phyloP scores from a whole-genome alignment of 2,797 vertebrate genomes.

The Sebastes taczanowskii region DNA sequence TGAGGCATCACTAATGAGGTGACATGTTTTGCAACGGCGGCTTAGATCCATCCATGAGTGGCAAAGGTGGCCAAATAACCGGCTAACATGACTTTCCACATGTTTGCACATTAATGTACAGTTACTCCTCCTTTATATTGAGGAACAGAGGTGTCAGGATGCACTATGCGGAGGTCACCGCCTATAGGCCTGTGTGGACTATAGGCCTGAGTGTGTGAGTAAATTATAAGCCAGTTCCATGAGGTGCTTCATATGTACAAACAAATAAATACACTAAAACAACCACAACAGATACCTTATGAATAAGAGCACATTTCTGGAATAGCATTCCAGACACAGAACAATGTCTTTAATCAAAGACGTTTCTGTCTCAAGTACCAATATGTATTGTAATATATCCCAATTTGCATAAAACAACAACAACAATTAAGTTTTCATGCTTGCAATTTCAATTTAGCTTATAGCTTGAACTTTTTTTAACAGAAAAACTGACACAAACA shows the following conservation, averaged over 20 bases:
- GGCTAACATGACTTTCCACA: too few species aligned
- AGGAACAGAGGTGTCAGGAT: too few species aligned
- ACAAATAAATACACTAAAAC: neutral
- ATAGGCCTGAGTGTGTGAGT: neutral
- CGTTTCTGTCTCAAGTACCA: neutral
- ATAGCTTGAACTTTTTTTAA: neutral
- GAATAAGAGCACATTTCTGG: neutral
- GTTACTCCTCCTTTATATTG: too few species aligned
- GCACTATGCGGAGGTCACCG: too few species aligned
- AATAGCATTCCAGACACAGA: neutral
- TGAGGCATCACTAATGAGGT: too few species aligned
- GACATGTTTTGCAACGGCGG: too few species aligned
- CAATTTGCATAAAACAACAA: too few species aligned
- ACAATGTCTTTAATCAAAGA: constrained; percentile 18
- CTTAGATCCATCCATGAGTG: too few species aligned
- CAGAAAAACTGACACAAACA: neutral
- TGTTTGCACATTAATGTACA: too few species aligned
- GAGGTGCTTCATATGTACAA: neutral
- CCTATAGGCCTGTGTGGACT: too few species aligned
- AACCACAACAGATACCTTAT: neutral
- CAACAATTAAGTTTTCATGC: neutral
- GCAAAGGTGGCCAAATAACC: too few species aligned
- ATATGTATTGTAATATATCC: neutral
- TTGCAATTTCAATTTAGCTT: neutral
- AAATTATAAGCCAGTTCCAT: neutral